Percentiles rank a stretch among this genome's conserved stretches.
Evolutionary conservation across 2,797 vertebrate species (phyloP).

Genomic region (Anabas testudineus): DNA sequence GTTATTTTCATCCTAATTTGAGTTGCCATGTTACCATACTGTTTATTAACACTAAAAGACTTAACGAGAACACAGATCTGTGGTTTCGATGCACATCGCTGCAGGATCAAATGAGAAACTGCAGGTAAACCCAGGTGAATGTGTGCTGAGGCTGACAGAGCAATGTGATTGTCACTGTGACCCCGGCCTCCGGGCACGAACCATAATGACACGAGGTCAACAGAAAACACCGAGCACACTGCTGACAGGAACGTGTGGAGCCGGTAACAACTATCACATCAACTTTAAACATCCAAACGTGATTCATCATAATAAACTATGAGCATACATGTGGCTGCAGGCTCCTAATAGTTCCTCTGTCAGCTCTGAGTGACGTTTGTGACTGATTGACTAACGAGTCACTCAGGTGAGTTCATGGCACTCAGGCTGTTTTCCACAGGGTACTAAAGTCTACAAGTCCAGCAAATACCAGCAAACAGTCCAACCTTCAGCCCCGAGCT

Average conservation of each 20-base stretch:
- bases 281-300: background rate
- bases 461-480: background rate
- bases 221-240: constrained; percentile 6
- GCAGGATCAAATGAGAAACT: background rate
- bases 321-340: too few relatives aligned
- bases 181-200: constrained; percentile 27
- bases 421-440: background rate
- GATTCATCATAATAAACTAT: too few relatives aligned
- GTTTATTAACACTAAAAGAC: background rate
- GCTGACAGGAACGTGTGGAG: too few relatives aligned
- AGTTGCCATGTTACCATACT: accelerated
- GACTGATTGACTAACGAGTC: constrained; percentile 35
- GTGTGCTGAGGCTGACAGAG: constrained; percentile 23
- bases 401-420: background rate
- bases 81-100: too few relatives aligned
- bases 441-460: constrained; percentile 11
- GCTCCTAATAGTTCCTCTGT: too few relatives aligned
- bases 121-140: background rate
- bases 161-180: constrained; percentile 60
- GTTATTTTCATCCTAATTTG: background rate
- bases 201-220: background rate
- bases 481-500: background rate
- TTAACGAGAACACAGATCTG: too few relatives aligned
- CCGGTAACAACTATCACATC: background rate
- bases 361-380: too few relatives aligned